Base-by-base conservation (phyloP, 2,888 invertebrate genomes). In the Drosophila nr. fundita region DNA sequence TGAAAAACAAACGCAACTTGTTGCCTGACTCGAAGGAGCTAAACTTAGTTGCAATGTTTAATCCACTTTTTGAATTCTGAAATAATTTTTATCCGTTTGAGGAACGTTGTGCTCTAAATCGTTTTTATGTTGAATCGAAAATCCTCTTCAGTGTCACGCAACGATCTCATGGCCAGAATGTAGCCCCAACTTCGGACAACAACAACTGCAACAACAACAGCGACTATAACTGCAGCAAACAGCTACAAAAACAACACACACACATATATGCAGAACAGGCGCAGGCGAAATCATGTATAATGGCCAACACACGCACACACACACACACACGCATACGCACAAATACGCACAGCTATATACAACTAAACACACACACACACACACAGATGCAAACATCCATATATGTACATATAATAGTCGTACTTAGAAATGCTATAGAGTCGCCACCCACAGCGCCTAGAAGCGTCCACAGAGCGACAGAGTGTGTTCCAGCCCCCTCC, bases 111-210 rank as follows among this genome's bases (percentile, higher is more conserved):
- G 73, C 73, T 65, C 68, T 49, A 77, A 73, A 83, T 86, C 82
- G 88, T 79, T 88, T 81, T 83, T 45, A 45, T 80, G 90, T 90
- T 90, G 90, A 87, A 89, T 90, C 83, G 90, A 83, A 87, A 87
- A 87, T 90, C 86, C 90, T 86, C 78, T 81, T 73, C 73, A 71
- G 77, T 73, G 73, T 80, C 80, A 76, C 78, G 80, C 80, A 70
- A 59, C 75, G 78, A 80, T 82, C 78, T 80, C 71, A 65, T 77
- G 67, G 76, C 59, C 48, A 54, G 63, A 58, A 30, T 24, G 40
- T 18, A 70, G 45, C 24, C 38, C 50, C 58, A 62, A 61, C 50
- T 58, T 59, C 21, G 57, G 4, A 32, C 11, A 11, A 11, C 32
- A 32, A 45, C 54, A 64, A 64, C 50, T 61, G 29, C 52, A 13